Evolutionary conservation across 2,113 vertebrate genomes (phyloP).

Genomic region (Petrocephalus microphthalmus): DNA sequence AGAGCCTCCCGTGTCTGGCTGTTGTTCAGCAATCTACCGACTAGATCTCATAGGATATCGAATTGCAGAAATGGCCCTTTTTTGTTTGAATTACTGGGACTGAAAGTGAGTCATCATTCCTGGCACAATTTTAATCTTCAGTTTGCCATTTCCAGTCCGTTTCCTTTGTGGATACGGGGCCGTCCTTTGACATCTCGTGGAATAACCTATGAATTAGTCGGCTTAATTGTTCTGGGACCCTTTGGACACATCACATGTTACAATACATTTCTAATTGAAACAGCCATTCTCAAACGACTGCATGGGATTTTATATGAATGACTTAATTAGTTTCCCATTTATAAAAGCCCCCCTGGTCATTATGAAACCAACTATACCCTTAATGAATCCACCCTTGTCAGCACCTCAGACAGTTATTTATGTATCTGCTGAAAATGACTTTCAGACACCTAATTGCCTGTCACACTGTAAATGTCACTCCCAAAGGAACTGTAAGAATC

Average conservation of each 20-base stretch:
- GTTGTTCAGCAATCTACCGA: neutral
- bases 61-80: neutral
- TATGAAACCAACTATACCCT: neutral
- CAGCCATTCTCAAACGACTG: neutral
- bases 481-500: neutral
- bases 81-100: neutral
- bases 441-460: neutral
- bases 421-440: neutral
- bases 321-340: neutral
- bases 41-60: neutral
- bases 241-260: neutral
- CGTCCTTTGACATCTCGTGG: neutral
- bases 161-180: neutral
- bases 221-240: neutral
- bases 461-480: slow-evolving; percentile 6
- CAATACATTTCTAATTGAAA: neutral
- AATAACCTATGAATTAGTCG: neutral
- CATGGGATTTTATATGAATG: neutral
- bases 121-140: neutral
- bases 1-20: neutral
- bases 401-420: neutral
- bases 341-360: no score
- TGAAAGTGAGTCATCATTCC: neutral
- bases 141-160: neutral
- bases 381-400: neutral